A percentile compares a stretch with the other conserved stretches of the same genome.
These are phyloP conservation scores for Miniopterus natalensis DNA, from an alignment of 2,113 vertebrate species.

Conservation along the genomic window DNA sequence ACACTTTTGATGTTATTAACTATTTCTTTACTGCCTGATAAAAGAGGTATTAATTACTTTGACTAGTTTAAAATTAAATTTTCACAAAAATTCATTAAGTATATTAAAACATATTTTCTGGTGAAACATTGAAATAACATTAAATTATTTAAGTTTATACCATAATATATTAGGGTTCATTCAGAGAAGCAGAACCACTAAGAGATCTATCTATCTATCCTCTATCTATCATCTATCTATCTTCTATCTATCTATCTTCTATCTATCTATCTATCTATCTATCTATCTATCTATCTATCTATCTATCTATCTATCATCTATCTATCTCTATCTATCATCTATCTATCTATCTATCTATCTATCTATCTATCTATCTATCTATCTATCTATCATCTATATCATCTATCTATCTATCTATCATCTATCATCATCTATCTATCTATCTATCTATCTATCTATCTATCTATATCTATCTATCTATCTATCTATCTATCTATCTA, in stretches of 20 bases:
- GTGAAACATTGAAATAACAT: background rate
- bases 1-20: background rate
- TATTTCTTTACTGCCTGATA: background rate
- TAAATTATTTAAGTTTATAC: background rate
- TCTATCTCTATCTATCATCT: background rate
- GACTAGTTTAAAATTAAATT: constrained; percentile 7
- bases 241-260: background rate
- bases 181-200: background rate
- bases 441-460: no score
- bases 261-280: background rate
- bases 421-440: no score
- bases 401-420: no score
- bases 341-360: background rate
- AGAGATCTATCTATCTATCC: background rate
- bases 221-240: background rate
- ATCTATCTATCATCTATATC: background rate
- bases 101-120: background rate
- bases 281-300: background rate
- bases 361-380: background rate
- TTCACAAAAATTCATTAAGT: background rate
- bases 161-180: background rate
- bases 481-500: no score
- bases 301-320: background rate
- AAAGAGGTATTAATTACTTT: background rate
- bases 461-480: no score